A percentile compares a stretch with the other conserved stretches of the same genome.
These are phyloP conservation scores for Flexamia atlantica DNA, from an alignment of 2,888 invertebrate species.

Conservation along the genomic window DNA sequence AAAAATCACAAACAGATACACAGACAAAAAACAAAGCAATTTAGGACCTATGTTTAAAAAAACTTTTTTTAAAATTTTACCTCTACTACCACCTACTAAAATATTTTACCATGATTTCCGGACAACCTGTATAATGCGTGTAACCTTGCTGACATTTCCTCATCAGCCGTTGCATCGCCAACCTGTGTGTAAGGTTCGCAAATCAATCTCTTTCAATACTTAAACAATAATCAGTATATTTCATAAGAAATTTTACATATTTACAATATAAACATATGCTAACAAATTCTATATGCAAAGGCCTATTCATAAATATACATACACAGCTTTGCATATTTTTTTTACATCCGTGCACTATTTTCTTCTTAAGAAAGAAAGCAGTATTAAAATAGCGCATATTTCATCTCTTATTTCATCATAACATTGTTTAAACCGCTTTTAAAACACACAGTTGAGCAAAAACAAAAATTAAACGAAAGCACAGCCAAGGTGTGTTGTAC, in stretches of 20 bases:
- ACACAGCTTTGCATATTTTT: constrained; percentile 12
- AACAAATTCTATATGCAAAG: background rate
- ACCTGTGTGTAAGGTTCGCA: background rate
- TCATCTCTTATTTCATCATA: background rate
- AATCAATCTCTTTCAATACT: background rate
- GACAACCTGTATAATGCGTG: no score
- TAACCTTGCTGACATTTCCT: no score
- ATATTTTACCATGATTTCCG: no score
- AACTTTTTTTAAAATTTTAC: no score
- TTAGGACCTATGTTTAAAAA: no score
- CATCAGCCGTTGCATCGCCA: no score
- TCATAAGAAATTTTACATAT: constrained; percentile 5
- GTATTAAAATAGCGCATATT: background rate
- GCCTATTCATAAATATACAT: background rate
- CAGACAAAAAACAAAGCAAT: no score
- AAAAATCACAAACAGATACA: no score
- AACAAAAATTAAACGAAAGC: background rate
- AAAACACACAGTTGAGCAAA: constrained; percentile 2
- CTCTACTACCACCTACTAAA: no score
- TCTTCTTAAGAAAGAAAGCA: background rate
- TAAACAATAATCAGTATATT: constrained; percentile 1
- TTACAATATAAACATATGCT: constrained; percentile 22
- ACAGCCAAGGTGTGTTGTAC: constrained; percentile 21
- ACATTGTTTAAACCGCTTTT: background rate
- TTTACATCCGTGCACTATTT: background rate